Percentiles rank a stretch among this genome's conserved stretches.
These are phyloP conservation scores for Pygmarrhopalites habei DNA, from an alignment of 1,140 invertebrate species.

Conservation along the genomic window DNA sequence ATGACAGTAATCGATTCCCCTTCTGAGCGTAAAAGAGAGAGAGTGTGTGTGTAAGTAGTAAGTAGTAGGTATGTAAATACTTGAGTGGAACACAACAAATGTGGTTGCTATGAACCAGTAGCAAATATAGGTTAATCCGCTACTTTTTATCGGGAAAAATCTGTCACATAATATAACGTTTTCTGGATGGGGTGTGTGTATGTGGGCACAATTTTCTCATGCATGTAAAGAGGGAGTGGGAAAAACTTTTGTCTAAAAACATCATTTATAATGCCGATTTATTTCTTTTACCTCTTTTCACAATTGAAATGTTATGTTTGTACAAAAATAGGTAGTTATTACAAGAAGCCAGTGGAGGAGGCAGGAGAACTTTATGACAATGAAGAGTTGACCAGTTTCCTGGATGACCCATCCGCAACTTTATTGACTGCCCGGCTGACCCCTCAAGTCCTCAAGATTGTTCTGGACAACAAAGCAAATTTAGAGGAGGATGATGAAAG, in stretches of 20 bases:
- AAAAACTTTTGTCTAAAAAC: neutral
- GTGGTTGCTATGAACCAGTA: no score
- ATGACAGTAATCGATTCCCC: neutral
- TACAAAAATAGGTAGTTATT: slow-evolving; percentile 33
- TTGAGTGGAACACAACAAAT: no score
- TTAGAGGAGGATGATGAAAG: slow-evolving; percentile 42
- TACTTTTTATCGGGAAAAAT: neutral
- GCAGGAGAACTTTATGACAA: slow-evolving; percentile 26
- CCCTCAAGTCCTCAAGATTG: neutral
- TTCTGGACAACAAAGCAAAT: slow-evolving; percentile 33
- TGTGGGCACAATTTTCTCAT: neutral
- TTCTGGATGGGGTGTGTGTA: neutral
- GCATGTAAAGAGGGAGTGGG: neutral
- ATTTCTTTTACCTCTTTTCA: neutral
- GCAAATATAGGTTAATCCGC: no score
- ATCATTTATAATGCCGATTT: neutral
- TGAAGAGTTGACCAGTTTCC: slow-evolving; percentile 26
- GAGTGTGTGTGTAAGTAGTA: neutral
- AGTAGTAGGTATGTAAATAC: no score
- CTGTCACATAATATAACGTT: neutral
- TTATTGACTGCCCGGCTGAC: neutral
- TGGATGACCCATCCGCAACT: neutral
- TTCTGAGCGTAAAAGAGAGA: neutral
- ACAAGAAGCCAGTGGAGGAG: slow-evolving; percentile 24
- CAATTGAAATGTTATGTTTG: neutral